Percentiles rank a stretch among this genome's conserved stretches.
These are phyloP conservation scores for Clarias pachynema DNA, from an alignment of 2,797 vertebrate species.

Conservation along the genomic window DNA sequence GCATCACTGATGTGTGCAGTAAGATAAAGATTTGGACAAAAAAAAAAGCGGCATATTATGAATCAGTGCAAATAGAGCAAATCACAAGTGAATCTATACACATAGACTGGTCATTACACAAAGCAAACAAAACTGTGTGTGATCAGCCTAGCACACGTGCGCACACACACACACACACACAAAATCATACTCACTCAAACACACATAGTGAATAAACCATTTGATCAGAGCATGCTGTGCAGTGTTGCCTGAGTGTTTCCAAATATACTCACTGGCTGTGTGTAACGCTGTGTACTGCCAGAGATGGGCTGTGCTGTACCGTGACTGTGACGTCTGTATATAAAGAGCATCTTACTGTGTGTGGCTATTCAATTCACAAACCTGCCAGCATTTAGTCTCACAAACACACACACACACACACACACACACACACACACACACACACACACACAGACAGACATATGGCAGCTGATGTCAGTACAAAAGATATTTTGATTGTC, in stretches of 20 bases:
- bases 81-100: background rate
- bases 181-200: background rate
- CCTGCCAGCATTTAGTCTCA: slow-evolving; percentile 38
- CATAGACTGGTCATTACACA: slow-evolving; percentile 9
- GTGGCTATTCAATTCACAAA: slow-evolving; percentile 30
- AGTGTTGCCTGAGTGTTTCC: slow-evolving; percentile 49
- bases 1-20: slow-evolving; percentile 29
- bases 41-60: background rate
- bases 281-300: slow-evolving; percentile 47
- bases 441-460: slow-evolving; percentile 13
- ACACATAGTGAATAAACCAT: slow-evolving; percentile 33
- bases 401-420: slow-evolving; percentile 11
- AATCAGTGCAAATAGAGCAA: background rate
- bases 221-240: slow-evolving; percentile 41
- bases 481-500: background rate
- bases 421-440: slow-evolving; percentile 15
- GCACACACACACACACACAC: slow-evolving; percentile 29
- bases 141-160: slow-evolving; percentile 31
- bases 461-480: slow-evolving; percentile 29
- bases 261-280: slow-evolving; percentile 47
- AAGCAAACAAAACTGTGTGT: slow-evolving; percentile 14
- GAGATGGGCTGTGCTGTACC: slow-evolving; percentile 29
- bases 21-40: background rate
- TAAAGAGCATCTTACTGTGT: slow-evolving; percentile 37
- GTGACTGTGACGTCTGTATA: slow-evolving; percentile 44